These are phyloP conservation scores for Acronicta leporina DNA, from an alignment of 2,888 invertebrate species.

Conservation along the genomic window DNA sequence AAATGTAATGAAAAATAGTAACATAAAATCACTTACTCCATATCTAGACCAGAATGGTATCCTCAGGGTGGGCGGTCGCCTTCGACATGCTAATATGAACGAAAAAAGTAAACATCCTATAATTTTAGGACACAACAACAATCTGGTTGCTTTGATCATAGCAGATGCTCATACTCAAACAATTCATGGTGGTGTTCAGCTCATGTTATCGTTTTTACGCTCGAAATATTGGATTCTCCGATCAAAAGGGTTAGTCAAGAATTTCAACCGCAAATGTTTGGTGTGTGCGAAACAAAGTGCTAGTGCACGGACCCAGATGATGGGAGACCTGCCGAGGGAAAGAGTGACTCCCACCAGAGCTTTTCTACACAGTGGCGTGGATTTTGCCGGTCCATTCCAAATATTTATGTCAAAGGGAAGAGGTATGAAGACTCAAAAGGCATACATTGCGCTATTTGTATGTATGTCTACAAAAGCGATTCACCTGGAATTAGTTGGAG, in stretches of 20 bases:
- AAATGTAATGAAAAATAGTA: not conserved
- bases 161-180: too few species aligned
- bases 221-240: too few species aligned
- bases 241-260: too few species aligned
- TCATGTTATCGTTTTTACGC: too few species aligned
- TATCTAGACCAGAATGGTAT: constrained; percentile 1
- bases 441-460: not conserved
- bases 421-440: not conserved
- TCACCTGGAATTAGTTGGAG: constrained; percentile 1
- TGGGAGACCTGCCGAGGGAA: constrained; percentile 5
- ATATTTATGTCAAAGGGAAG: constrained; percentile 6
- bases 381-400: constrained; percentile 6
- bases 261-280: not conserved
- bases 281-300: constrained; percentile 6
- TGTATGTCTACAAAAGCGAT: constrained; percentile 9
- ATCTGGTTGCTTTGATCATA: too few species aligned
- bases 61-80: constrained; percentile 9
- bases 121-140: constrained; percentile 1
- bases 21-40: not conserved
- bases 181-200: too few species aligned
- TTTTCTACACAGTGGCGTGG: constrained; percentile 4
- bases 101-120: not conserved
- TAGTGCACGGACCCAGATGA: not conserved
- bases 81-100: not conserved
- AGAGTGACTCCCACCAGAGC: constrained; percentile 3